Base-by-base conservation (phyloP, 2,797 vertebrate species). In the Pseudochromis fuscus region DNA sequence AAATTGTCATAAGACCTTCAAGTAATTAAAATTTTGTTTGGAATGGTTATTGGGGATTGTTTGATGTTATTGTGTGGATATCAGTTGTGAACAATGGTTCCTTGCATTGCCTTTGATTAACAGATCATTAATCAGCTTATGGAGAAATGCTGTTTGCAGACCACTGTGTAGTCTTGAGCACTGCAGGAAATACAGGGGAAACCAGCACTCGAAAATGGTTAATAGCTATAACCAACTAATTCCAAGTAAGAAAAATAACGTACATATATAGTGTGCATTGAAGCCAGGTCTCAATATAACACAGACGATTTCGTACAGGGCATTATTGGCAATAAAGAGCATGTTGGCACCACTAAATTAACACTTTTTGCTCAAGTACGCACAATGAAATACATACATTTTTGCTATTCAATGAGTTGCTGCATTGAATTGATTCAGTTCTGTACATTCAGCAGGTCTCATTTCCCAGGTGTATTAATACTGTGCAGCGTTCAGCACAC, bases 301-400 rank as follows among this genome's bases (percentile, higher is more conserved):
- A 50, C 18, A 58, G 55, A 59, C 16, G 58, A 74, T 59, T 44
- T 71, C 56, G 30, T 46, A 77, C 74, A 64, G 62, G 58, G 56
- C 40, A 67, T 79, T 84, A 77, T 79, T 77, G 50, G 68, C 57
- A 86, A 77, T 74, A 82, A 87, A 82, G 59, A 38, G n/a, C 57
- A 71, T 49, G 58, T 77, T 84, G 64, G 51, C 51, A 61, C 72
- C 72, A 30, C 40, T 76, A 68, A 82, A 87, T 84, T 38, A 84
- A 81, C 57, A 63, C 3, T 15, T 44, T 59, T 65, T 60, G 67
- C 59, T 72, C 56, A 79, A 51, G 60, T 9, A 53, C 53, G 62
- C 66, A 67, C 48, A 61, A 64, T 67, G 31, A 76, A 67, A 48
- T 40, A 57, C 52, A 74, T n/a, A 40, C 38, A 2, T 48, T 65